A percentile compares a stretch with the other conserved stretches of the same genome.
Conservation (phyloP, 2,888 invertebrate species). For the Balanococcus diminutus region DNA sequence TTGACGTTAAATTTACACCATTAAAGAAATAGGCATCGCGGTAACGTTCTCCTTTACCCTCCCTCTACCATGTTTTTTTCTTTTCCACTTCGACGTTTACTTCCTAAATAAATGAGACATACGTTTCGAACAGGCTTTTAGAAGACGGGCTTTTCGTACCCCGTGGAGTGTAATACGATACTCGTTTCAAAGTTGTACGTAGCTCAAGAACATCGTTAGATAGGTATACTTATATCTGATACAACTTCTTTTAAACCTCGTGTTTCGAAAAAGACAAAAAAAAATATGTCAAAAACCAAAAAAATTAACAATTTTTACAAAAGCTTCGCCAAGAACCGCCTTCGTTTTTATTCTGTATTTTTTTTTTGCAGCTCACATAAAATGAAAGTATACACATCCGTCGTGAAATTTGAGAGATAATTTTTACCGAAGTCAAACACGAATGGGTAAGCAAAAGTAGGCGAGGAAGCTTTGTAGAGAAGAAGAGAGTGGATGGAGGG, state of each 20-base stretch:
- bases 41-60: neutral
- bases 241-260: neutral
- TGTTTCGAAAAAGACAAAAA: neutral
- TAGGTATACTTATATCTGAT: neutral
- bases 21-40: neutral
- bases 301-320: neutral
- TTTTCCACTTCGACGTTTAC: neutral
- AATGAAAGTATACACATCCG: neutral
- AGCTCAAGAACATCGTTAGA: neutral
- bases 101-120: slow-evolving; percentile 7
- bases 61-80: neutral
- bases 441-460: neutral
- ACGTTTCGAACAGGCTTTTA: slow-evolving; percentile 13
- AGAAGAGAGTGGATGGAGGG: neutral
- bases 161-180: neutral
- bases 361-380: neutral
- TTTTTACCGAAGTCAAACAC: neutral
- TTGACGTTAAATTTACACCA: neutral
- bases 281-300: neutral
- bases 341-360: neutral
- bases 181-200: neutral
- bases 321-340: neutral
- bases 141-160: neutral
- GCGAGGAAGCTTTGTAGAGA: too few species aligned
- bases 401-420: neutral